phyloP scores from a whole-genome alignment of 2,797 vertebrate species.

The Amphiprion clarkii region DNA sequence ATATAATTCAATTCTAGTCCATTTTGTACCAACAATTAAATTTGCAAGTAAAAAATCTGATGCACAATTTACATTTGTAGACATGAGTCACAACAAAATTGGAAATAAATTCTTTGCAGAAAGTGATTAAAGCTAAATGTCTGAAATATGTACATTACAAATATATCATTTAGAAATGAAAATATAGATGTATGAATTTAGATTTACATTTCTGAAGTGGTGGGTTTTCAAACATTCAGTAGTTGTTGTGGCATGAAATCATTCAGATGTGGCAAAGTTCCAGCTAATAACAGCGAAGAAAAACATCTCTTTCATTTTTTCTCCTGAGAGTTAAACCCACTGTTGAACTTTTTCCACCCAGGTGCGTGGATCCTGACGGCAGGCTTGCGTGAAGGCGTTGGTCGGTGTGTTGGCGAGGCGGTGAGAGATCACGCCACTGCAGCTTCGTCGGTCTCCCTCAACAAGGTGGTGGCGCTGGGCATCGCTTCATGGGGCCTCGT shows the following conservation, averaged over 20 bases:
- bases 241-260: neutral
- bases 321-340: no score
- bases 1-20: neutral
- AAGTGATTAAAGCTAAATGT: neutral
- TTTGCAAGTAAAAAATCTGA: neutral
- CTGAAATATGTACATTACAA: neutral
- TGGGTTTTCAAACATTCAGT: neutral
- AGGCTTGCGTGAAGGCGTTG: conserved; percentile 89
- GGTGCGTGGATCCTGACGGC: conserved; percentile 93
- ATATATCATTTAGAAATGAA: neutral
- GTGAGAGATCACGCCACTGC: conserved; percentile 91
- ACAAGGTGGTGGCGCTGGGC: conserved; percentile 91
- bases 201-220: no score
- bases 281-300: neutral
- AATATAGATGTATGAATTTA: neutral
- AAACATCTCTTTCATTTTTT: no score
- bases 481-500: conserved; percentile 92
- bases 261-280: neutral
- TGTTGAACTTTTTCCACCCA: conserved; percentile 52
- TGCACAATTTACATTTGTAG: neutral
- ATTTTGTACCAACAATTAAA: neutral
- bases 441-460: conserved; percentile 80
- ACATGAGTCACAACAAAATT: neutral
- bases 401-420: conserved; percentile 90
- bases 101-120: neutral